A percentile compares a stretch with the other conserved stretches of the same genome.
Conservation (phyloP, 2,797 vertebrate genomes). For the Hyperoplus lanceolatus region DNA sequence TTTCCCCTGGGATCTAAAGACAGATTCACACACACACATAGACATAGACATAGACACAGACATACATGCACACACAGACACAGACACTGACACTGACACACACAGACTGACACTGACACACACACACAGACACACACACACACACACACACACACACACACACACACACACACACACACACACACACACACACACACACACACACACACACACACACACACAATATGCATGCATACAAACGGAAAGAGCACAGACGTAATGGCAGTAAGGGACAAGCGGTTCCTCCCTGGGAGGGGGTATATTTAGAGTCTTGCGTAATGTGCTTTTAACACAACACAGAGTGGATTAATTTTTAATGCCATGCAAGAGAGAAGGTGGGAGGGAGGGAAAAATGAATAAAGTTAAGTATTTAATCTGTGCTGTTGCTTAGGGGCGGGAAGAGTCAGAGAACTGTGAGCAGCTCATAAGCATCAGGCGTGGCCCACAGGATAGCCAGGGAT, state of each 20-base stretch:
- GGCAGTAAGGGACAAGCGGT: constrained; percentile 68
- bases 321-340: constrained; percentile 86
- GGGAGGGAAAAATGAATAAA: constrained; percentile 69
- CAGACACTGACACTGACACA: constrained; percentile 19
- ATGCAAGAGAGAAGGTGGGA: constrained; percentile 48
- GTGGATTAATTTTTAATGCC: constrained; percentile 86
- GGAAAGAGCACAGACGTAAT: constrained; percentile 61
- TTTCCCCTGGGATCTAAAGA: constrained; percentile 56
- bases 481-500: constrained; percentile 56
- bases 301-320: constrained; percentile 87
- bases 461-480: constrained; percentile 58
- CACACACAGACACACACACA: no score
- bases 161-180: no score
- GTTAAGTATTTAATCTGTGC: constrained; percentile 85
- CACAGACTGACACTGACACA: not conserved
- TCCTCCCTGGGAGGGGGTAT: constrained; percentile 75
- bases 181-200: no score
- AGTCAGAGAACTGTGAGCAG: constrained; percentile 71
- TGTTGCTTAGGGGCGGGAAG: constrained; percentile 68
- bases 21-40: constrained; percentile 29
- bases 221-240: constrained; percentile 40
- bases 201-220: constrained; percentile 13
- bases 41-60: not conserved
- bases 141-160: no score
- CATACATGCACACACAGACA: constrained; percentile 42